Base-by-base conservation (phyloP, 2,113 vertebrate genomes). In the Pantherophis guttatus region DNA sequence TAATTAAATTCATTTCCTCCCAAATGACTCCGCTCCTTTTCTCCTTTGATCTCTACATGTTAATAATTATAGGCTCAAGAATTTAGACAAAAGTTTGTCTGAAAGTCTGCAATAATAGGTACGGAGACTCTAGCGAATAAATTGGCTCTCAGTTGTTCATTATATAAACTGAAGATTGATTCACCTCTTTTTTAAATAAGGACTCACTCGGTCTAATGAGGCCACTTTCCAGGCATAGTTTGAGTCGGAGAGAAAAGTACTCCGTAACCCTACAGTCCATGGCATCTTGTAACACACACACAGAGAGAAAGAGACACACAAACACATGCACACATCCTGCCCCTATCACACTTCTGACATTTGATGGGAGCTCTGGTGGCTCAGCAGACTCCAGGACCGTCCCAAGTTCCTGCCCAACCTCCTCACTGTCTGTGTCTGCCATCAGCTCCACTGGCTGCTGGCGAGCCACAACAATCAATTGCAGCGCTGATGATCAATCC, bases 1-100 rank as follows among this genome's bases (percentile, higher is more conserved):
- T 94, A 93, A 91, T 94, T 95, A 95, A 94, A 95, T 94, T 89
- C 65, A 65, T 88, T 92, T 59, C 58, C 21, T 62, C 75, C 44
- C 88, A 90, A 93, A 94, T 48, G 92, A 92, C 23, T 87, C 5
- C 24, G 39, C 65, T 86, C 23, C 11, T 65, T 92, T 59, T 59
- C 90, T 92, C 44, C 87, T 93, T 91, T 93, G 92, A 93, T 93
- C 90, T 89, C 19, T 33, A 26, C 91, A 15, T 15, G 12, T 65
- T 89, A 91, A 48, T 26, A 87, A 26, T 3, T 59, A 86, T 52
- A 87, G 93, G 88, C 33, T 23, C 54, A 8, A 52, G 75, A 94
- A 23, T 15, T 70, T 75, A 26, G 33, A 0, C 0, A 93, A 91
- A 94, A n/a, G 24, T 3, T 86, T 92, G 59, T 94, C 92, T 93